Base-by-base conservation (phyloP, 2,888 invertebrate species). In the Phalera bucephala region DNA sequence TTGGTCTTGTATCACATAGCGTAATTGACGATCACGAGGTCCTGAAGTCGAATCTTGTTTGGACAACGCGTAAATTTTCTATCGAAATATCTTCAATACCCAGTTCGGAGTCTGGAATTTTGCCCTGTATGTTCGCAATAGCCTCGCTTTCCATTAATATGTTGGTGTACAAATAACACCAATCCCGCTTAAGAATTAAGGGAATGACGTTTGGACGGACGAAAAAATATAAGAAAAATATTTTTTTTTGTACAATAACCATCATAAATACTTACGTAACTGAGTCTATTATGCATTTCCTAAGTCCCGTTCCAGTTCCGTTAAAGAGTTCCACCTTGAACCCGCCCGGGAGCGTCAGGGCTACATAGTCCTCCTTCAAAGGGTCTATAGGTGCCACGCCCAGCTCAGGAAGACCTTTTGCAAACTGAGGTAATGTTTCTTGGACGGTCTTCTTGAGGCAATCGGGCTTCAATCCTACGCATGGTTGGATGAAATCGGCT, bases 231-330 rank as follows among this genome's bases (percentile, higher is more conserved):
- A 22, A 23, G 5, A 15, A 22, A 21, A 9, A 17, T 1, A 17
- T 17, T 17, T 3, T 17, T 5, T 17, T 17, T 17, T 3, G 17
- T 17, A 17, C 5, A 17, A 17, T 17, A 17, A 33, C 11, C 27
- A n/a, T 6, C 10, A 17, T 35, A 28, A 34, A 17, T 31, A 68
- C 78, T 72, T 43, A 81, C 80, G 51, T 49, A 0, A 63, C 72
- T 12, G 66, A 57, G 33, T 84, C 77, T 1, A 86, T 68, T 0
- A 50, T 42, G 30, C 86, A 86, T 40, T 81, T 82, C 31, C 57
- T 66, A n/a, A 81, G 36, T 4, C 86, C 86, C 21, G 72, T 76
- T 20, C 73, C 23, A n/a, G 47, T 50, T 15, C 80, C 82, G 39
- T 84, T 64, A 4, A 36, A 40, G 1, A 85, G 50, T 8, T 72